Conservation (phyloP, 1,140 invertebrate species). For the Batillaria attramentaria region DNA sequence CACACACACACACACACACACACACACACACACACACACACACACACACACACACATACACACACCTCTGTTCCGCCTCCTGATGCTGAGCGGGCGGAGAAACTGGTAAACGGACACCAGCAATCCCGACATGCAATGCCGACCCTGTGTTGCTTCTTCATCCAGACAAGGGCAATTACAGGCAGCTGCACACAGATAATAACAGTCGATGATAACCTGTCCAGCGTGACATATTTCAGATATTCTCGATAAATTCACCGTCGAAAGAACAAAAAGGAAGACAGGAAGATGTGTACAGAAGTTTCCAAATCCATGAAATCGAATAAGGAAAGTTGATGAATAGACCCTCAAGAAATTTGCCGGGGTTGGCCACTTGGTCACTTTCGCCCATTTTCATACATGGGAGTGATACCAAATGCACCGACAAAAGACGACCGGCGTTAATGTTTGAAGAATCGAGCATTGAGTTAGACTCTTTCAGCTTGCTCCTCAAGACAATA, state of each 20-base stretch:
- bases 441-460: neutral
- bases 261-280: too few species aligned
- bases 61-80: neutral
- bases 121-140: neutral
- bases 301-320: too few species aligned
- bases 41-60: neutral
- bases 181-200: too few species aligned
- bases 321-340: too few species aligned
- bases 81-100: conserved; percentile 10
- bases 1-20: conserved; percentile 8
- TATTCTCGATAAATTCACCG: too few species aligned
- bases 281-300: too few species aligned
- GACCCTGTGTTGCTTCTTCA: too few species aligned
- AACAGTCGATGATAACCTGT: too few species aligned
- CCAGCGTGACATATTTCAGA: too few species aligned
- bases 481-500: too few species aligned
- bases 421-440: neutral
- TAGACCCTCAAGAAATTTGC: neutral
- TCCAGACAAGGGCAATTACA: too few species aligned
- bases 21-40: neutral
- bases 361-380: neutral
- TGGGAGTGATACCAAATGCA: neutral
- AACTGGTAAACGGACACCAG: neutral
- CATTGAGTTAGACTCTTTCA: neutral
- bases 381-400: neutral